Base-by-base conservation (phyloP, 2,797 vertebrate genomes). In the Orestias chungarensis region DNA sequence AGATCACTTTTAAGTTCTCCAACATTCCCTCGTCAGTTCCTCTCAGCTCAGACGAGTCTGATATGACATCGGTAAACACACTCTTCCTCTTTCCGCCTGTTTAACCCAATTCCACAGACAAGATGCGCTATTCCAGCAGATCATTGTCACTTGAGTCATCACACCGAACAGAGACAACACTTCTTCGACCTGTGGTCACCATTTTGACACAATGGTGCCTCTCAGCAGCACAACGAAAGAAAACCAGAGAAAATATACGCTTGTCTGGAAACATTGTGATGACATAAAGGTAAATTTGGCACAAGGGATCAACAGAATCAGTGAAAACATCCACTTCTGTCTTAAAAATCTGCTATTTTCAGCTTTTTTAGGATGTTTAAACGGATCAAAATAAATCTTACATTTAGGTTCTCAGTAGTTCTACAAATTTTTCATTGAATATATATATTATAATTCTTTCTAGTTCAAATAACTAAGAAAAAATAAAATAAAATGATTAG, bases 231-330 rank as follows among this genome's bases (percentile, higher is more conserved):
- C 44, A 20, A 49, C 18, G 29, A 23, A 75, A 17, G 61, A 75
- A 70, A 80, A 38, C 57, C 11, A 61, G 9, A 62, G 35, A 35
- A 83, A 78, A 76, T 78, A 85, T 43, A 69, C 14, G 70, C n/a
- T 62, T 14, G 11, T 47, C 57, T 64, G 49, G 49, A 25, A n/a
- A 52, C 44, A 78, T 23, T 6, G 14, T 12, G 57, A 67, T 6
- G 31, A 20, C 64, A 65, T 20, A 40, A 38, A 62, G 59, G 35
- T 62, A 40, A 38, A 40, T 59, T 35, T 59, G 55, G 55, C 18
- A n/a, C 20, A n/a, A 62, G 3, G 49, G n/a, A 52, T 27, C 49
- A 10, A 35, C 54, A 57, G 33, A 57, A 7, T 31, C 29, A 31
- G 1, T 57, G 0, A 15, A 27, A 42, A 64, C 61, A 43, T 64